These are phyloP conservation scores for Microplitis mediator DNA, from an alignment of 1,140 invertebrate species.

Conservation along the genomic window DNA sequence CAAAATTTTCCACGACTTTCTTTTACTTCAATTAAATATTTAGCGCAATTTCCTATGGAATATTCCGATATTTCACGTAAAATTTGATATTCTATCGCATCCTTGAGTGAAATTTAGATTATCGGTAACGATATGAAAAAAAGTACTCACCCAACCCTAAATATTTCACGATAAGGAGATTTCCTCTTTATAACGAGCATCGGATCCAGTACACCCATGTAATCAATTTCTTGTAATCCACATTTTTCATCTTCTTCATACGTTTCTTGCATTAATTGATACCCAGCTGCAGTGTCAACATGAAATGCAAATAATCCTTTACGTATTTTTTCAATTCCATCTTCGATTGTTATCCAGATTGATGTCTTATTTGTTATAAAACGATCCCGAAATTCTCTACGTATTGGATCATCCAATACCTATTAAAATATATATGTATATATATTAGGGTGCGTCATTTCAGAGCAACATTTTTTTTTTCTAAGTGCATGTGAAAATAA, in stretches of 20 bases:
- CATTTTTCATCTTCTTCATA: constrained; percentile 73
- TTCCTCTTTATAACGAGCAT: constrained; percentile 67
- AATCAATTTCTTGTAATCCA: constrained; percentile 68
- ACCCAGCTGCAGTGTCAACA: constrained; percentile 67
- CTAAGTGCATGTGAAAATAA: no score
- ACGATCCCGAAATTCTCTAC: constrained; percentile 66
- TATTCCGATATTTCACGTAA: no score
- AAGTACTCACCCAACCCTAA: constrained; percentile 65
- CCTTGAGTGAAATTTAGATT: no score
- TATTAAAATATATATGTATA: not conserved
- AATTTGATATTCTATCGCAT: no score
- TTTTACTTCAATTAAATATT: no score
- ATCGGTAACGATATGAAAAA: no score
- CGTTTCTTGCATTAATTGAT: constrained; percentile 69
- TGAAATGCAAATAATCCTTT: constrained; percentile 71
- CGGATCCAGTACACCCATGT: constrained; percentile 66
- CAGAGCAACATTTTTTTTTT: no score
- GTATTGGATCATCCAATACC: constrained; percentile 63
- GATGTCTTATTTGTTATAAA: constrained; percentile 61
- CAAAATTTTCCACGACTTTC: no score
- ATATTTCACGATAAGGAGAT: constrained; percentile 67
- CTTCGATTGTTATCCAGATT: constrained; percentile 64
- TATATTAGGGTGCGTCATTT: no score
- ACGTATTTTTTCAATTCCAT: constrained; percentile 65
- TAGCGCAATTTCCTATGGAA: no score